Evolutionary conservation across 2,113 vertebrate genomes (phyloP).

Genomic region (Labeo rohita): DNA sequence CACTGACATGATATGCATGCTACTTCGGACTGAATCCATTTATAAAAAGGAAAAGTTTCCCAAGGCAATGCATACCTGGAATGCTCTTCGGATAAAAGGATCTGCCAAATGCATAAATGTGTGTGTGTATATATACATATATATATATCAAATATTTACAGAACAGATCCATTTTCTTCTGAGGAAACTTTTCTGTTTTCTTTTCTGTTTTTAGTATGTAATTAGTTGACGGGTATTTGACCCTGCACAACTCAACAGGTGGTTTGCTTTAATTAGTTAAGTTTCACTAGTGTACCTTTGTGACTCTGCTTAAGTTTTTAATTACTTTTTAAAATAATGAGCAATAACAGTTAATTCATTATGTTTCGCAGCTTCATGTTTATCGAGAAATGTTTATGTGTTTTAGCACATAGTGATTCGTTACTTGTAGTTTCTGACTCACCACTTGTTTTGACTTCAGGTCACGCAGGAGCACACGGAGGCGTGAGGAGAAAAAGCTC

Average conservation of each 20-base stretch:
- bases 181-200: not conserved
- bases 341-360: no score
- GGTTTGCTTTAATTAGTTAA: not conserved
- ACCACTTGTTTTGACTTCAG: constrained; percentile 57
- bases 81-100: not conserved
- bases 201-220: no score
- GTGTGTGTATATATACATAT: no score
- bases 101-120: not conserved
- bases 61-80: not conserved
- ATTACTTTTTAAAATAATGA: not conserved
- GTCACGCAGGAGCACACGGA: constrained; percentile 49
- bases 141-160: not conserved
- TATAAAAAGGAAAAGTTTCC: not conserved
- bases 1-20: not conserved
- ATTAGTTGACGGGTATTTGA: not conserved
- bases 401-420: not conserved
- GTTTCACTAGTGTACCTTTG: not conserved
- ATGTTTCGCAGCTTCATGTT: not conserved
- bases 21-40: not conserved
- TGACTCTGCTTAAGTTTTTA: not conserved
- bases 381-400: not conserved
- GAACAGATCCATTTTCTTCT: not conserved
- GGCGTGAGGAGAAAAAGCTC: constrained; percentile 85
- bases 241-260: no score
- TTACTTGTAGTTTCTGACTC: not conserved